phyloP scores from a whole-genome alignment of 2,888 invertebrate genomes.

The Alloplasta piceator region DNA sequence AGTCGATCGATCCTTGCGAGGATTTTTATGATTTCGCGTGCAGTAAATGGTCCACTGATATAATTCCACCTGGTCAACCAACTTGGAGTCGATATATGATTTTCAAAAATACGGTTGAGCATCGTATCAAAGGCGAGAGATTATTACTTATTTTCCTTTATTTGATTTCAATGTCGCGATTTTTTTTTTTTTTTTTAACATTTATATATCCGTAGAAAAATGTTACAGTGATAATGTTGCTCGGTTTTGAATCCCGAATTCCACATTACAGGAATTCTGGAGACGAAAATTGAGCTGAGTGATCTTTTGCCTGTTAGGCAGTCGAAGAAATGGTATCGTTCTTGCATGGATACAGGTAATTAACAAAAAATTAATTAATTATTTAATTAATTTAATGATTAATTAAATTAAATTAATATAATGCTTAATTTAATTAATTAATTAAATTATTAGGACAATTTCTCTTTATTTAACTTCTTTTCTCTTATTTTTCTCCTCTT shows the following conservation, averaged over 20 bases:
- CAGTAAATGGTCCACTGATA: constrained; percentile 66
- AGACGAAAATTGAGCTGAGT: constrained; percentile 31
- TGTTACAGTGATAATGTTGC: too few relatives aligned
- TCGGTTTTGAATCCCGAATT: neutral
- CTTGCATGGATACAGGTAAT: constrained; percentile 71
- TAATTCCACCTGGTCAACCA: constrained; percentile 64
- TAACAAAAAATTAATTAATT: too few relatives aligned
- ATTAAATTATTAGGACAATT: too few relatives aligned
- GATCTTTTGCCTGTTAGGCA: constrained; percentile 69
- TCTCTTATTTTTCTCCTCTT: too few relatives aligned
- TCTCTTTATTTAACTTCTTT: too few relatives aligned
- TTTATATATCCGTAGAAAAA: too few relatives aligned
- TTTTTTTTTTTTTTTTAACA: neutral
- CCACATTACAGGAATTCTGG: constrained; percentile 60
- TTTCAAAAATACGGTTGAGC: constrained; percentile 46
- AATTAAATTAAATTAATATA: too few relatives aligned
- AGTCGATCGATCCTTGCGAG: constrained; percentile 70
- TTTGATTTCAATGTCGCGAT: neutral
- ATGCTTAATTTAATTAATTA: too few relatives aligned
- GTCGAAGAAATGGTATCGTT: constrained; percentile 69
- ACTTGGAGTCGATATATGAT: constrained; percentile 67
- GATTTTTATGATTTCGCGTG: constrained; percentile 73
- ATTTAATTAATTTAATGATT: too few relatives aligned
- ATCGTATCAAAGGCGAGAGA: constrained; percentile 56
- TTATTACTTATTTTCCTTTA: too few relatives aligned